Base-by-base conservation (phyloP, 1,140 invertebrate genomes). In the Holotrichia oblita region DNA sequence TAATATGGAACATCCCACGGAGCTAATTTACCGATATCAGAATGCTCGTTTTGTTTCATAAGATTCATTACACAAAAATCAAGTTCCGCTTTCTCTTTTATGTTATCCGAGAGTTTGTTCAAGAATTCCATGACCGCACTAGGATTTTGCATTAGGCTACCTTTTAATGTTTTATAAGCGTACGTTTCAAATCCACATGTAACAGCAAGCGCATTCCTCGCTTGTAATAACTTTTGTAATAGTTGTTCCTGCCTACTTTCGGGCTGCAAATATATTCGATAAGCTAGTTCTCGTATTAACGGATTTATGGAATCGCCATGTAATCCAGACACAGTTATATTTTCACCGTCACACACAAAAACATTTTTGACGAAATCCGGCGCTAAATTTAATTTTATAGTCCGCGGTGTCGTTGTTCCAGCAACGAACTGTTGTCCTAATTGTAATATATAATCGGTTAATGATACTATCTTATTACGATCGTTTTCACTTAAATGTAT, bases 1-100 rank as follows among this genome's bases (percentile, higher is more conserved):
- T 93, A 94, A 87, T 96, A 97, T 0, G 94, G 92, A 0, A 94
- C 93, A 86, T 98, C 96, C 97, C 96, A 98, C 40, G 92, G 91
- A 84, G 91, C 91, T 4, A 95, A 82, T 7, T 85, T 79, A 81
- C 90, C 84, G 40, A 85, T 87, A 82, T 85, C 89, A 34, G 86
- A 82, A 0, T 86, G 88, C 79, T 92, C 90, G 12, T 83, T 82
- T 80, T 89, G 86, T 85, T 97, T 97, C 89, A 97, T 93, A 79
- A 90, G 86, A 2, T 91, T 87, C 93, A 97, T 95, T 10, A 89
- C 85, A 12, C 91, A 85, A 83, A 95, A 96, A 85, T 97, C 95
- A 9, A 87, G 86, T 24, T 88, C 86, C 2, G 94, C 94, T 82
- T 90, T 88, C 3, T 89, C 88, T 81, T 89, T 87, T 14, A 97